Percentiles rank a stretch among this genome's conserved stretches.
phyloP scores from a whole-genome alignment of 2,888 invertebrate genomes.

The Agelastica alni region DNA sequence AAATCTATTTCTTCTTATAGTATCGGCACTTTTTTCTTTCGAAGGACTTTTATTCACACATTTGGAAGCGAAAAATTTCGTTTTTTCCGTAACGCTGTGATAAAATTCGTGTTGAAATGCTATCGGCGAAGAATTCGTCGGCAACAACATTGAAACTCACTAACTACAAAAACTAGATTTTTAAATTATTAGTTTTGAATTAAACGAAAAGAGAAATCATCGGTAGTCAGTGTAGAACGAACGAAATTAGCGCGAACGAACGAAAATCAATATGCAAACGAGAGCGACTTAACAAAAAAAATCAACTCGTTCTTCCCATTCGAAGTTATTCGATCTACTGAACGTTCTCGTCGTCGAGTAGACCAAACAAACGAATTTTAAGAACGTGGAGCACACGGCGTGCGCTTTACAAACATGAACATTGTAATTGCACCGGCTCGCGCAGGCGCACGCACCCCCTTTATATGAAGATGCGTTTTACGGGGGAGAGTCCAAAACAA shows the following conservation, averaged over 20 bases:
- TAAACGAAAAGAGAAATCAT: not conserved
- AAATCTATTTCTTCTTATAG: conserved; percentile 44
- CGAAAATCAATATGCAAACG: conserved; percentile 1
- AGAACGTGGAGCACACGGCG: conserved; percentile 1
- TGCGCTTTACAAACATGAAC: conserved; percentile 1
- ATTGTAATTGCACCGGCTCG: not conserved
- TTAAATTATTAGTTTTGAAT: not conserved
- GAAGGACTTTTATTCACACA: conserved; percentile 43
- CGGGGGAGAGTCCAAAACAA: not conserved
- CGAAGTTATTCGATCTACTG: not conserved
- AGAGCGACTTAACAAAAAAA: not conserved
- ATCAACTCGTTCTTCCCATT: not conserved
- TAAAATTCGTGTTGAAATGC: conserved; percentile 51
- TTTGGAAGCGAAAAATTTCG: conserved; percentile 50
- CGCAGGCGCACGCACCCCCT: not conserved
- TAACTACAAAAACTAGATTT: not conserved
- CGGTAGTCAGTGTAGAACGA: not conserved
- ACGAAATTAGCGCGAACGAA: not conserved
- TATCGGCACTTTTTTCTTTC: conserved; percentile 41
- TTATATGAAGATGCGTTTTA: not conserved
- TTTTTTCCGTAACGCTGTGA: conserved; percentile 49
- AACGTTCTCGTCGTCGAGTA: not conserved
- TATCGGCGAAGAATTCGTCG: conserved; percentile 48
- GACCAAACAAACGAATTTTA: conserved; percentile 1
- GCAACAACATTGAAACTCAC: conserved; percentile 47